Evolutionary conservation across 1,140 invertebrate species (phyloP), one percentile per base, ranked within the genome.

Genomic region (Drosophila mojavensis): DNA sequence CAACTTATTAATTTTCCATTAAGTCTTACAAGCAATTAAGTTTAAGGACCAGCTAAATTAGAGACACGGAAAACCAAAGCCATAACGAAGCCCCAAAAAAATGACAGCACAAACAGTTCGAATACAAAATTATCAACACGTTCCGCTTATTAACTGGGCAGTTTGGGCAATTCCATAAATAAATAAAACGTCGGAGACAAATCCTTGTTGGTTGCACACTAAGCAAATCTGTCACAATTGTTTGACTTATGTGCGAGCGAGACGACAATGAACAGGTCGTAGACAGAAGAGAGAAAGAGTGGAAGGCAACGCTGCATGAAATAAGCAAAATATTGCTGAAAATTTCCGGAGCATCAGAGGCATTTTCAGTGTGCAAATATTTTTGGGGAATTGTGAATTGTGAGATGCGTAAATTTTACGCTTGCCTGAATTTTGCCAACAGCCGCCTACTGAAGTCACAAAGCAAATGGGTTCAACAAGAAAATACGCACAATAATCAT

Each of bases 1-100:
- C 79, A 82, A 82, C 79, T 82, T 82, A 82, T 82, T 82, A 82
- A 82, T 82, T 82, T 78, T 71, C 79, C 75, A 82, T 82, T 82
- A 71, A 82, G 66, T 67, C 54, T 75, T 78, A 79, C 80, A 79
- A 79, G 76, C 80, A 83, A 83, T 83, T 83, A 79, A 69, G 65
- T 72, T 69, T 75, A 60, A 79, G 47, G 36, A 50, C 48, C 63
- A 53, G 28, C 48, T 33, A 55, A 65, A 55, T 65, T 43, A 55
- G 36, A 55, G 36, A 55, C 24, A 45, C 36, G 30, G 28, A 61
- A 61, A 26, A 28, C 56, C 56, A 26, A 78, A 62, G 72, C 63
- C 45, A 20, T 41, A 26, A 48, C 41, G 11, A 43, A 47, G 41
- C 53, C 48, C 24, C 7, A 30, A 7, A 45, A 45, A 13, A 60